phyloP scores from a whole-genome alignment of 1,140 invertebrate species.

The Aphaenogaster floridana region DNA sequence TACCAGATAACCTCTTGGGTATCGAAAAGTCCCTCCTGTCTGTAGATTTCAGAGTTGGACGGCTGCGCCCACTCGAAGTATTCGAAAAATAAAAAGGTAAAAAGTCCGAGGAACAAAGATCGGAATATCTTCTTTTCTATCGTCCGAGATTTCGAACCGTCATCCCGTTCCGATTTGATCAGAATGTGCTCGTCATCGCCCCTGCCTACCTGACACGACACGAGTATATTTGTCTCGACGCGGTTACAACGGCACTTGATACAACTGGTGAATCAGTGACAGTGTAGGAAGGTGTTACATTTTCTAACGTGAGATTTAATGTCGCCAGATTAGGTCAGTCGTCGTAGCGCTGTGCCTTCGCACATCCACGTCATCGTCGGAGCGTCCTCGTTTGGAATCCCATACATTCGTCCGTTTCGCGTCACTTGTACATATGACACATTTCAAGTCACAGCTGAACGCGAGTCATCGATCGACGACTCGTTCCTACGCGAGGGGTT shows the following conservation, averaged over 20 bases:
- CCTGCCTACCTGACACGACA: background rate
- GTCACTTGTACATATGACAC: background rate
- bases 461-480: conserved; percentile 26
- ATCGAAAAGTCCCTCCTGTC: background rate
- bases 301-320: background rate
- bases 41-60: background rate
- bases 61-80: background rate
- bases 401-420: background rate
- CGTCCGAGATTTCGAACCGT: background rate
- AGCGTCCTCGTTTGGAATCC: background rate
- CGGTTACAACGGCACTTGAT: background rate
- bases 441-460: background rate
- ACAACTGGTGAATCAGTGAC: background rate
- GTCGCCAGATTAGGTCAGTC: background rate
- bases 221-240: background rate
- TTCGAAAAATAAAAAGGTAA: background rate
- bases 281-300: background rate
- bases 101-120: background rate
- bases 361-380: background rate
- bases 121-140: background rate
- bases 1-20: background rate
- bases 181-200: background rate
- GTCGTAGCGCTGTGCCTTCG: background rate
- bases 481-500: background rate
- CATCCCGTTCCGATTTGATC: background rate